phyloP scores from a whole-genome alignment of 2,113 vertebrate genomes.

The Cromileptes altivelis region DNA sequence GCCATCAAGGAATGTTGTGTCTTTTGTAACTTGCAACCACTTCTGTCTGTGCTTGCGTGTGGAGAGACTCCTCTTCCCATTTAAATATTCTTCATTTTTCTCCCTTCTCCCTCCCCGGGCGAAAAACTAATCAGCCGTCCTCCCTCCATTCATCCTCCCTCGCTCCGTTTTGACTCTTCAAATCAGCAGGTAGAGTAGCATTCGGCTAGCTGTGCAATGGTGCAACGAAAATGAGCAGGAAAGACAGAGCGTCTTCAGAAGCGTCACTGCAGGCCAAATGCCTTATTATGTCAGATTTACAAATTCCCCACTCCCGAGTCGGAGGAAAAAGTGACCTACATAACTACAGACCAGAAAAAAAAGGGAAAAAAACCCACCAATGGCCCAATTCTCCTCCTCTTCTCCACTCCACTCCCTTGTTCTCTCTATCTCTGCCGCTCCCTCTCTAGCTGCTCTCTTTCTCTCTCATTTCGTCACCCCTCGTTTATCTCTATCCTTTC shows the following conservation, averaged over 20 bases:
- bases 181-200: constrained; percentile 57
- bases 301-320: constrained; percentile 87
- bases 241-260: constrained; percentile 71
- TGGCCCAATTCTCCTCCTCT: constrained; percentile 86
- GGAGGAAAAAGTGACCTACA: constrained; percentile 89
- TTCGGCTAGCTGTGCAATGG: constrained; percentile 59
- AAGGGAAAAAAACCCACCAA: constrained; percentile 69
- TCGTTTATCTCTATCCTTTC: constrained; percentile 73
- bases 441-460: constrained; percentile 71
- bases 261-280: constrained; percentile 84
- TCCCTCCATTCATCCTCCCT: constrained; percentile 31
- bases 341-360: constrained; percentile 90
- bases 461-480: constrained; percentile 76
- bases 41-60: not conserved
- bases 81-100: constrained; percentile 43
- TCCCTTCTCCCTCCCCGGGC: constrained; percentile 19
- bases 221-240: constrained; percentile 69
- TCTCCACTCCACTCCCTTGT: constrained; percentile 27
- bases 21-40: constrained; percentile 23
- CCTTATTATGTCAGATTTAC: constrained; percentile 89
- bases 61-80: constrained; percentile 42
- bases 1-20: constrained; percentile 42
- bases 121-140: constrained; percentile 42
- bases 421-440: constrained; percentile 50
- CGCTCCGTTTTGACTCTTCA: constrained; percentile 28